These are phyloP conservation scores for Zoanthus sociatus DNA, from an alignment of 92 coral and sea anemone species.

Conservation along the genomic window DNA sequence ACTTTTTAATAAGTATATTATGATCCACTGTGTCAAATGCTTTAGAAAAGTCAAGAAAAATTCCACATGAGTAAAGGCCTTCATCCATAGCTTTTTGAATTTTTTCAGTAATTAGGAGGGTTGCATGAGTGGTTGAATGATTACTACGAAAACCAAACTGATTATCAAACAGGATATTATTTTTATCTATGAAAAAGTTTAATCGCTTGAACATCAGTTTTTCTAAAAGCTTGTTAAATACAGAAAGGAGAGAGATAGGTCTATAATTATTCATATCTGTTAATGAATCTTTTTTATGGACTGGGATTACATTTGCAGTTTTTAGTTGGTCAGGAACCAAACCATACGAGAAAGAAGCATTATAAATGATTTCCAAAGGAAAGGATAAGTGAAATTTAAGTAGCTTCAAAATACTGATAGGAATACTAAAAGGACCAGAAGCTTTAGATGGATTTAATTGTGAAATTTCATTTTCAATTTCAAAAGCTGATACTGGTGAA, in stretches of 20 bases:
- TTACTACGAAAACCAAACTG: background rate
- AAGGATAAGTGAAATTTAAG: conserved; percentile 11
- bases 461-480: conserved; percentile 38
- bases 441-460: conserved; percentile 30
- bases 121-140: conserved; percentile 58
- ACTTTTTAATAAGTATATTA: no score
- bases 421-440: background rate
- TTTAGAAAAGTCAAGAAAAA: no score
- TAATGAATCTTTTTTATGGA: conserved; percentile 51
- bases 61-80: no score
- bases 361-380: conserved; percentile 40
- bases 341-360: conserved; percentile 50
- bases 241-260: conserved; percentile 14
- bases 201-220: conserved; percentile 36
- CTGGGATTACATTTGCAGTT: conserved; percentile 37
- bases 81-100: no score
- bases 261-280: conserved; percentile 32
- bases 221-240: conserved; percentile 28
- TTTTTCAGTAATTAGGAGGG: conserved; percentile 17
- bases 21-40: no score
- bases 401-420: conserved; percentile 42
- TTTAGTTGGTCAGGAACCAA: conserved; percentile 44
- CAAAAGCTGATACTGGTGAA: conserved; percentile 29
- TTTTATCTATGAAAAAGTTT: conserved; percentile 28
- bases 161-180: conserved; percentile 25